A percentile compares a stretch with the other conserved stretches of the same genome.
phyloP scores from a whole-genome alignment of 2,113 vertebrate genomes.

The Centrocercus urophasianus region DNA sequence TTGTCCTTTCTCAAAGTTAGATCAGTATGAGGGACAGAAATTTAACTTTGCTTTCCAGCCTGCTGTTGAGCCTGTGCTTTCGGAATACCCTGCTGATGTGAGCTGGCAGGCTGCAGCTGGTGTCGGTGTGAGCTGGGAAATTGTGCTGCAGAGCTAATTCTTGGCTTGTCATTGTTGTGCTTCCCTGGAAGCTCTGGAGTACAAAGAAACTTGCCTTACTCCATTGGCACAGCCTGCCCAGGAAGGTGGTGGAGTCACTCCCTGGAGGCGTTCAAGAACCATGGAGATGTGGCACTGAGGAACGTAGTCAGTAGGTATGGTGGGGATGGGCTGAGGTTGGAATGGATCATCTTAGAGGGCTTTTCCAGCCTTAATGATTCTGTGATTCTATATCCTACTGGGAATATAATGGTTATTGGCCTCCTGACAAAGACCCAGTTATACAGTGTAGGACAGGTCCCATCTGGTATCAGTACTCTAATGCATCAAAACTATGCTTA shows the following conservation, averaged over 20 bases:
- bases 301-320: no score
- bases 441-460: not conserved
- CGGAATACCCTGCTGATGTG: not conserved
- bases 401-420: not conserved
- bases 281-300: no score
- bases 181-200: not conserved
- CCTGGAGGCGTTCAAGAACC: no score
- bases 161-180: rapidly evolving
- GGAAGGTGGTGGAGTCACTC: no score
- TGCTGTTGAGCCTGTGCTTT: not conserved
- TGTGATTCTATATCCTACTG: not conserved
- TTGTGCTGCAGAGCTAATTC: not conserved
- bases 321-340: no score
- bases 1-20: not conserved
- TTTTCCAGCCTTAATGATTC: no score
- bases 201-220: not conserved
- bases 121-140: not conserved
- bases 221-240: not conserved
- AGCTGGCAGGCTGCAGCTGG: not conserved
- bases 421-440: not conserved
- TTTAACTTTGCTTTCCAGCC: not conserved
- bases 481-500: not conserved
- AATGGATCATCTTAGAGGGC: no score
- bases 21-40: not conserved
- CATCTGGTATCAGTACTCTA: not conserved